A percentile compares a stretch with the other conserved stretches of the same genome.
phyloP scores from a whole-genome alignment of 2,888 invertebrate species.

The Endotricha flammealis region DNA sequence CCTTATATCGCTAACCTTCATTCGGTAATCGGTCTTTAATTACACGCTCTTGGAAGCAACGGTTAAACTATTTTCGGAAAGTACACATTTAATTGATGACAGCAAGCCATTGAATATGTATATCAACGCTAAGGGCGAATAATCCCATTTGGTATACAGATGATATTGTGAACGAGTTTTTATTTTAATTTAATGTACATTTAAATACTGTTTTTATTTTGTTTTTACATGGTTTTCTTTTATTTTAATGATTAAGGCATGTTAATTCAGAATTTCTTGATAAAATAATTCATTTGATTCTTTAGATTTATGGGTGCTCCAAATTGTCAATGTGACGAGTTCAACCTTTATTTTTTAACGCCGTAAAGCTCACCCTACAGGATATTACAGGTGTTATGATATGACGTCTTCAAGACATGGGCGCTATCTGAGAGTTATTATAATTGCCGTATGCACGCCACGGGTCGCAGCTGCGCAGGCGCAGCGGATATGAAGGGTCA shows the following conservation, averaged over 20 bases:
- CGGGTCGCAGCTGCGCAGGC: conserved; percentile 64
- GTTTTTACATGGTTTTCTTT: too few species aligned
- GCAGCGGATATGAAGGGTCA: conserved; percentile 71
- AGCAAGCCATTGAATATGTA: conserved; percentile 14
- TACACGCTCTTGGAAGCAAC: conserved; percentile 21
- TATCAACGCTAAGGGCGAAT: conserved; percentile 5
- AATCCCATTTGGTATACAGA: conserved; percentile 1
- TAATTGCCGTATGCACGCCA: conserved; percentile 58
- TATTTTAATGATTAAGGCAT: too few species aligned
- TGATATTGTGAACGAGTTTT: conserved; percentile 1
- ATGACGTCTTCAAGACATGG: conserved; percentile 28
- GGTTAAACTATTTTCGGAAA: conserved; percentile 17
- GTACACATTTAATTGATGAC: conserved; percentile 9
- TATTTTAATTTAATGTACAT: too few species aligned
- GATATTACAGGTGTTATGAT: too few species aligned
- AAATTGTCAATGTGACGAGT: too few species aligned
- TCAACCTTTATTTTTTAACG: too few species aligned
- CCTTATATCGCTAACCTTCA: conserved; percentile 19
- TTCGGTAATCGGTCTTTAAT: conserved; percentile 33
- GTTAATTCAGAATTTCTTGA: too few species aligned
- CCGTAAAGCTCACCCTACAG: too few species aligned
- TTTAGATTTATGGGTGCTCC: too few species aligned
- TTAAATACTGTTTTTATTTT: too few species aligned
- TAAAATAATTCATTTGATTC: too few species aligned
- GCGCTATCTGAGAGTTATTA: conserved; percentile 38